phyloP scores from a whole-genome alignment of 2,888 invertebrate species.

The Ornithoptera alexandrae region DNA sequence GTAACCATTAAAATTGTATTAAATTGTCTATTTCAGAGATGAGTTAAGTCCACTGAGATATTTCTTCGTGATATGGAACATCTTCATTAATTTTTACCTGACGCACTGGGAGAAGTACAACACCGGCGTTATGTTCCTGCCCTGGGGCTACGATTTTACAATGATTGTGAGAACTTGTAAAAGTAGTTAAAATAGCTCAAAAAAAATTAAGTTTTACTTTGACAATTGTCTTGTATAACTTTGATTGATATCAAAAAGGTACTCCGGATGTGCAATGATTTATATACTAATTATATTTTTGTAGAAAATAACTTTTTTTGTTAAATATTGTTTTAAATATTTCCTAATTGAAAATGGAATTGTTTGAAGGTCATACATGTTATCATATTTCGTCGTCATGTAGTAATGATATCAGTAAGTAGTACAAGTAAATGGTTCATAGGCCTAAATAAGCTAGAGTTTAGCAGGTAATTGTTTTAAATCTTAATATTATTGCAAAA shows the following conservation, averaged over 20 bases:
- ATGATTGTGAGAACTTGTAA: constrained; percentile 87
- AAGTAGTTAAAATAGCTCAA: background rate
- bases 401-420: background rate
- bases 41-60: constrained; percentile 89
- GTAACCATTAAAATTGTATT: no score
- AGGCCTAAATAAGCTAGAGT: background rate
- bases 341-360: background rate
- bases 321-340: background rate
- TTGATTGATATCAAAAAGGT: no score
- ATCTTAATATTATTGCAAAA: background rate
- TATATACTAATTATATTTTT: no score
- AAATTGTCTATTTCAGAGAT: constrained; percentile 71
- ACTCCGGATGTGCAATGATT: no score
- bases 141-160: constrained; percentile 99
- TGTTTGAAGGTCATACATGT: background rate
- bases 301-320: background rate
- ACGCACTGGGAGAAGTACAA: constrained; percentile 99
- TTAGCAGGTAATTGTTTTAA: background rate
- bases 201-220: background rate
- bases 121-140: constrained; percentile 95
- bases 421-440: background rate
- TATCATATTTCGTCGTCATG: background rate
- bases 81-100: constrained; percentile 96
- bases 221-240: no score
- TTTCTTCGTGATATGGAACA: constrained; percentile 94